Evolutionary conservation across 1,140 invertebrate genomes (phyloP).

Genomic region (Galleria mellonella): DNA sequence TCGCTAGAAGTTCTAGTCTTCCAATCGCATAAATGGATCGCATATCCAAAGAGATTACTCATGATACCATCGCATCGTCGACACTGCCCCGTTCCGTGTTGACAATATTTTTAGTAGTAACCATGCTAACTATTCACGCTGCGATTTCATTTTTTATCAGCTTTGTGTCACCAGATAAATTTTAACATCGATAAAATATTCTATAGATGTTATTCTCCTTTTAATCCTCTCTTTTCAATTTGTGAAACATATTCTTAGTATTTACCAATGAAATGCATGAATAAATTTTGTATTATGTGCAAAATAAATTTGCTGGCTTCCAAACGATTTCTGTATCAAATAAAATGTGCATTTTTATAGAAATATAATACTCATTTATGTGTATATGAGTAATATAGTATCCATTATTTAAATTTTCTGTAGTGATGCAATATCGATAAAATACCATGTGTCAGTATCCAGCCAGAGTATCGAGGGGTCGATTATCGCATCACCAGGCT

Average conservation of each 20-base stretch:
- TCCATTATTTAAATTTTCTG: no score
- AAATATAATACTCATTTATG: no score
- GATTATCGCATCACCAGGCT: slow-evolving; percentile 13
- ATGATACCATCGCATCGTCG: slow-evolving; percentile 13
- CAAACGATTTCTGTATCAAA: no score
- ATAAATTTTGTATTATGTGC: no score
- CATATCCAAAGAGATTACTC: slow-evolving; percentile 25
- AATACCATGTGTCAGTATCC: no score
- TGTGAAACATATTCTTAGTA: no score
- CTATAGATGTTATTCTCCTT: slow-evolving; percentile 4
- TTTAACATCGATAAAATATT: slow-evolving; percentile 22
- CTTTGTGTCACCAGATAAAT: slow-evolving; percentile 30
- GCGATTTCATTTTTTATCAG: slow-evolving; percentile 36
- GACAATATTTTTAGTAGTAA: slow-evolving; percentile 39
- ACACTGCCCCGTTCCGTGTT: slow-evolving; percentile 16
- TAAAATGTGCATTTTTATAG: no score
- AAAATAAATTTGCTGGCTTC: no score
- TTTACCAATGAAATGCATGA: no score
- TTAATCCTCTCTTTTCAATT: background rate
- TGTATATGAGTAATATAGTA: no score
- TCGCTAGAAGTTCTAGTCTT: slow-evolving; percentile 4
- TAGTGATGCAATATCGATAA: no score
- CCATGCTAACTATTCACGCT: slow-evolving; percentile 24
- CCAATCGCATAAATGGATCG: slow-evolving; percentile 14
- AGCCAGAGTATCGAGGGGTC: no score